Percentiles rank a stretch among this genome's conserved stretches.
phyloP scores from a whole-genome alignment of 2,797 vertebrate genomes.

The Sebastes taczanowskii region DNA sequence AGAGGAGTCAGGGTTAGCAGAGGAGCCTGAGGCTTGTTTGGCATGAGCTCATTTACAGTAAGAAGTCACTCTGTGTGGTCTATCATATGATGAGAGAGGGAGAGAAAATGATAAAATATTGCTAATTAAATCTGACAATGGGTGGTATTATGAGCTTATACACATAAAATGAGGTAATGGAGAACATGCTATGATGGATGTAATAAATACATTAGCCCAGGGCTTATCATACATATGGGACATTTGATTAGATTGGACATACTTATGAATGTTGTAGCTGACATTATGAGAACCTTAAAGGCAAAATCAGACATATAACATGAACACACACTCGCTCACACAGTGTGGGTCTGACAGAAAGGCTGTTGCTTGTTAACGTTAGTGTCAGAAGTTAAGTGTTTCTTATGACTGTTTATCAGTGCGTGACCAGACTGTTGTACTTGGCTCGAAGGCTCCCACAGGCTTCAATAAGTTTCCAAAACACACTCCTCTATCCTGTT shows the following conservation, averaged over 20 bases:
- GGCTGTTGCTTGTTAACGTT: slow-evolving; percentile 38
- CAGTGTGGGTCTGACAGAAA: slow-evolving; percentile 10
- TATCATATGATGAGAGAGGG: not conserved
- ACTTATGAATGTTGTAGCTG: slow-evolving; percentile 23
- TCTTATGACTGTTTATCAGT: slow-evolving; percentile 47
- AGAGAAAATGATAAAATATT: slow-evolving; percentile 28
- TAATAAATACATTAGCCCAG: slow-evolving; percentile 30
- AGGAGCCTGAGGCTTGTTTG: not conserved
- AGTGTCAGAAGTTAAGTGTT: slow-evolving; percentile 45
- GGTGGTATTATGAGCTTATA: slow-evolving; percentile 13
- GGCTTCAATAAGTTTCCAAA: slow-evolving; percentile 36
- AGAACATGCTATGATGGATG: slow-evolving; percentile 33
- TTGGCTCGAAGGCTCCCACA: slow-evolving; percentile 23
- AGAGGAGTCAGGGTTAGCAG: not conserved
- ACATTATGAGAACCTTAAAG: slow-evolving; percentile 37
- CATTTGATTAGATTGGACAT: slow-evolving; percentile 52
- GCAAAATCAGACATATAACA: slow-evolving; percentile 23
- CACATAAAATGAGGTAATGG: slow-evolving; percentile 17
- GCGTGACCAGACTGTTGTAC: slow-evolving; percentile 46
- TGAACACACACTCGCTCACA: slow-evolving; percentile 21
- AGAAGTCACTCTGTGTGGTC: not conserved
- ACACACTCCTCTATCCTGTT: slow-evolving; percentile 17
- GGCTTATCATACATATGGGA: slow-evolving; percentile 27
- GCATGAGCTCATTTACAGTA: not conserved
- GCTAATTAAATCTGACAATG: slow-evolving; percentile 40